Base-by-base conservation (phyloP, 2,888 invertebrate genomes). In the Epinotia bilunana region DNA sequence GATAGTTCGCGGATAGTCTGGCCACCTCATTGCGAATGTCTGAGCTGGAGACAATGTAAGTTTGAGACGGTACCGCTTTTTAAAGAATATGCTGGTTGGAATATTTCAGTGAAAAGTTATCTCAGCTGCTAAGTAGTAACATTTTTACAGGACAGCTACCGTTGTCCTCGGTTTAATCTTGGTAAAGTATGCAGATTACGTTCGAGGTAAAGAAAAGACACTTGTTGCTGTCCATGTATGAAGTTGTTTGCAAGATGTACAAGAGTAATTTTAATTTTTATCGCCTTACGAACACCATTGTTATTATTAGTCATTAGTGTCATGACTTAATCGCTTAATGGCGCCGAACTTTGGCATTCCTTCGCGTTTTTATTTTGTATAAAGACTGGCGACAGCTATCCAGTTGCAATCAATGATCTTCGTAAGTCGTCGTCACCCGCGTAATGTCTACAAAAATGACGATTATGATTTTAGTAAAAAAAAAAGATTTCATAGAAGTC, bases 1-100 rank as follows among this genome's bases (percentile, higher is more conserved):
- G 61, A 67, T 62, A 72, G 75, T 75, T 71, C 55, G 61, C n/a
- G 46, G 67, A 43, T 67, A 75, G 75, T 75, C 75, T 75, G 71
- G 71, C 65, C 69, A 46, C 71, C 65, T 75, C 74, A 75, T 71
- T 72, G 71, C 20, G 64, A 62, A 67, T 61, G 75, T 75, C 71
- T 67, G 75, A 70, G 70, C 68, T 71, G 71, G 46, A 62, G 71
- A 75, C 67, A 72, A 72, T 72, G 67, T 46, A 65, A 65, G 43
- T 61, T 55, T 43, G 67, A 67, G 61, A 67, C 67, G 33, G 73
- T 53, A 43, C 49, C 33, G 16, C 28, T 33, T 58, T 70, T 70
- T 53, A 53, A 61, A 65, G 28, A 55, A 28, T 55, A 63, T 65
- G 57, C 46, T 39, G 43, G 43, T 43, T 28, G 46, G 43, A 55